Evolutionary conservation across 2,797 vertebrate species (phyloP).

Genomic region (Acipenser oxyrinchus): DNA sequence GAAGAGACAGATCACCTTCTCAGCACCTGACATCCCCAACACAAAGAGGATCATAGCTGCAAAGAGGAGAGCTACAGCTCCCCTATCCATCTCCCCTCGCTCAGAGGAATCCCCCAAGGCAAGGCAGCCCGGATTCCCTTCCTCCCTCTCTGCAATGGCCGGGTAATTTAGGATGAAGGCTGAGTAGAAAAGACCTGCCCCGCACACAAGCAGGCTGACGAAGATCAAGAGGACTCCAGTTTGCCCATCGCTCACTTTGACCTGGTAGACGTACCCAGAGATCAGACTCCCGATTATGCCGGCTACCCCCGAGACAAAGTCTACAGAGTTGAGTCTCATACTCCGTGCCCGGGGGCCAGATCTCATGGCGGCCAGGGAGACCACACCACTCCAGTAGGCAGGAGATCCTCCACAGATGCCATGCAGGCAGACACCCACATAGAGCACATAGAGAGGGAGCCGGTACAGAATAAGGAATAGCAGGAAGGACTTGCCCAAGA

Average conservation of each 20-base stretch:
- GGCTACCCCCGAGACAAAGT: constrained; percentile 34
- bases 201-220: constrained; percentile 22
- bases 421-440: constrained; percentile 28
- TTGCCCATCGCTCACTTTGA: constrained; percentile 18
- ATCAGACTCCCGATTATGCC: constrained; percentile 33
- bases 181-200: constrained; percentile 26
- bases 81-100: constrained; percentile 12
- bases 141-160: neutral
- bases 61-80: constrained; percentile 22
- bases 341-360: constrained; percentile 30
- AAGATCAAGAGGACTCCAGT: constrained; percentile 26
- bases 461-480: constrained; percentile 27
- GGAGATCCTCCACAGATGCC: constrained; percentile 35
- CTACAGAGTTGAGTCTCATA: constrained; percentile 36
- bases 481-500: constrained; percentile 31
- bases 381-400: constrained; percentile 38
- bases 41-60: constrained; percentile 30
- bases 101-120: neutral
- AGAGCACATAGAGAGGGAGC: constrained; percentile 34
- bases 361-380: constrained; percentile 28
- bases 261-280: constrained; percentile 35
- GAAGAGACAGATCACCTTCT: constrained; percentile 33
- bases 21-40: constrained; percentile 35
- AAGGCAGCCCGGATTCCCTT: neutral
- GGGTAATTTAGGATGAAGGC: constrained; percentile 27